Evolutionary conservation across 2,113 vertebrate genomes (phyloP), one percentile per base, ranked within the genome.

Genomic region (Tor tambroides): DNA sequence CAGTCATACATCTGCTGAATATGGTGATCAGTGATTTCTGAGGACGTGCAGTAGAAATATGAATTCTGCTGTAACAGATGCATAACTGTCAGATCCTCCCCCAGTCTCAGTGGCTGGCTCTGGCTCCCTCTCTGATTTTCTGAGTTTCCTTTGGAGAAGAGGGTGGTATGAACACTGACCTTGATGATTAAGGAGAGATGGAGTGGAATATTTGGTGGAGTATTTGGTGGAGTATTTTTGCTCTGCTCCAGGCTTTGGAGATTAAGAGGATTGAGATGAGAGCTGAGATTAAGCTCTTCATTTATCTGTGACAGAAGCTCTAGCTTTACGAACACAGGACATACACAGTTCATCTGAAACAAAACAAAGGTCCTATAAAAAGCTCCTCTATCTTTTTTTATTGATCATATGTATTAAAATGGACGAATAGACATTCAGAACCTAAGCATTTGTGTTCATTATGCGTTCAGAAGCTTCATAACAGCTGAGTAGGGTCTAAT

Each of bases 211-310:
- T n/a, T n/a, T n/a, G n/a, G n/a, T n/a, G n/a, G n/a, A n/a, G n/a
- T n/a, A n/a, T n/a, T n/a, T n/a, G n/a, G 59, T 71, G 30, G 26
- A 61, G 56, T 85, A 43, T 63, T 51, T 87, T 61, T 80, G 46
- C 41, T 54, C 67, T 46, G 32, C 72, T 46, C 12, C 72, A 78
- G 61, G 80, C 32, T 35, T 54, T 19, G 28, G 30, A 87, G 75
- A 43, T 77, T 69, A 77, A 54, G 51, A 72, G 30, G 28, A 38
- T 23, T 56, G 72, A 78, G 38, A 51, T 43, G 43, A 83, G 81
- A 54, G 81, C 65, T 54, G 41, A 87, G 67, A 87, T 77, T 56
- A 81, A 85, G 26, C 63, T 49, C 35, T 81, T 30, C 59, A 85
- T 75, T 87, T 7, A 80, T 85, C 21, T 75, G 56, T 86, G 43